Evolutionary conservation across 2,888 invertebrate genomes (phyloP).

Genomic region (Agapostemon virescens): DNA sequence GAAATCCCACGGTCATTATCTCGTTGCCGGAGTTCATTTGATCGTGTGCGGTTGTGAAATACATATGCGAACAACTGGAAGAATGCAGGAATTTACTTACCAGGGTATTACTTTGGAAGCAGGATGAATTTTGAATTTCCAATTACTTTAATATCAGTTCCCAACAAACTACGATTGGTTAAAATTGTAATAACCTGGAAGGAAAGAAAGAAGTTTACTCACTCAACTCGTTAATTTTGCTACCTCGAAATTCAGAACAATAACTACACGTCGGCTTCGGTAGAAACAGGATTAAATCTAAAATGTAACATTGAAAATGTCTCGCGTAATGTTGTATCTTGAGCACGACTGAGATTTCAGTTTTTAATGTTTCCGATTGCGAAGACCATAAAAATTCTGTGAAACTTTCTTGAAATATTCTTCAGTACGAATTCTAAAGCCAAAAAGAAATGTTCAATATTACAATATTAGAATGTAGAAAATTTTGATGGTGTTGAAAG

Average conservation of each 20-base stretch:
- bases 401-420: no score
- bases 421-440: no score
- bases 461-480: no score
- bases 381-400: no score
- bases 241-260: neutral
- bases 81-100: neutral
- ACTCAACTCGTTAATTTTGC: neutral
- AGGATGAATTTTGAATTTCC: neutral
- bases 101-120: neutral
- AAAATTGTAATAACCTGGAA: neutral
- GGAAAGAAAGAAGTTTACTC: neutral
- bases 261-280: neutral
- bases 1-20: neutral
- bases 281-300: neutral
- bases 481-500: no score
- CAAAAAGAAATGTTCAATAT: no score
- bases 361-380: no score
- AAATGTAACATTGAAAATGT: neutral
- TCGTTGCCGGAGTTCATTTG: neutral
- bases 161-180: neutral
- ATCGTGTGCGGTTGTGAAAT: neutral
- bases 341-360: no score
- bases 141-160: conserved; percentile 1
- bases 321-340: neutral
- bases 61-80: neutral